Base-by-base conservation (phyloP, 2,797 vertebrate species). In the Helostoma temminkii region DNA sequence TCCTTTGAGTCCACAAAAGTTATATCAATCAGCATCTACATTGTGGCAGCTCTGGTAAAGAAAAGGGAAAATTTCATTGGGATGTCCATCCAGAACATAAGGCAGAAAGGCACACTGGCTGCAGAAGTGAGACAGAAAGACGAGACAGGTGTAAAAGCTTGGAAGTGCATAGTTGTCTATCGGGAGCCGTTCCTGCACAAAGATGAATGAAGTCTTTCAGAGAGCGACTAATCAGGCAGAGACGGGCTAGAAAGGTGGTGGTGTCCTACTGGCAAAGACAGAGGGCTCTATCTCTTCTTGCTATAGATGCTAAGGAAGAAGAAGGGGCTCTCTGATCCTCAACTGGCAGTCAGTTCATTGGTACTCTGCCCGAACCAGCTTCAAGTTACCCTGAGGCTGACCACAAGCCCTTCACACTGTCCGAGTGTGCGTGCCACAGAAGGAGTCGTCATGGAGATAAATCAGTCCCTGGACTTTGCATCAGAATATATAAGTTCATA, bases 371-470 rank as follows among this genome's bases (percentile, higher is more conserved):
- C 91, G 30, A 92, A 90, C 86, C 87, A 91, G 94, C 93, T 89
- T 90, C 85, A 81, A 79, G 91, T 94, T 94, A 93, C 92, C 89
- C 94, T 86, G 92, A 96, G 94, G 94, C 93, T 92, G 94, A 92
- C 93, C 91, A 88, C 89, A 85, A 91, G 89, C 92, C 92, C 89
- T 92, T 86, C 81, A 89, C 91, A 83, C 88, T 87, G 89, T 90
- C 86, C 78, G 43, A 92, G 90, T 94, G 93, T 15, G 86, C 88
- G 93, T 93, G 86, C 82, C 87, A 79, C 89, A 92, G 88, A 94
- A 93, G 94, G 84, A 84, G 90, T 94, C 65, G 93, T n/a, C n/a
- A n/a, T 88, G 84, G 91, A 94, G 91, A 94, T 83, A 86, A 87
- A 88, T 82, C 61, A 86, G 93, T 95, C 94, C 94, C 94, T 95